These are phyloP conservation scores for Onychomys arenicola DNA, from an alignment of 2,797 vertebrate species.

Conservation along the genomic window DNA sequence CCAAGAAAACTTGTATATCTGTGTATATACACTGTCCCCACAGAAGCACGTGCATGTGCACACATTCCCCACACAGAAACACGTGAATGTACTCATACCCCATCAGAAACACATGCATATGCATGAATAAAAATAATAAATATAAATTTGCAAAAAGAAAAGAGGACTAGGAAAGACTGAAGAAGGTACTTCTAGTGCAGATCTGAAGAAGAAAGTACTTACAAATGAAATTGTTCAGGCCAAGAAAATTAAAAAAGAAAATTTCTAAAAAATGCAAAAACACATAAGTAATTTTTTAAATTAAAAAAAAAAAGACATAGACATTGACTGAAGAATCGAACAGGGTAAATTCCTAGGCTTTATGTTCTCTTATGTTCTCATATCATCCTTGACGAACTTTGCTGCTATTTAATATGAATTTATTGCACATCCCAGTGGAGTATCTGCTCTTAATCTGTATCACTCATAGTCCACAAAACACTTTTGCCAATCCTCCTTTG, in stretches of 20 bases:
- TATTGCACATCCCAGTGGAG: not conserved
- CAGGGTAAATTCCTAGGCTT: not conserved
- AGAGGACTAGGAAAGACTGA: not conserved
- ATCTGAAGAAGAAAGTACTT: not conserved
- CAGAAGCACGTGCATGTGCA: not conserved
- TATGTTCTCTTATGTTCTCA: not conserved
- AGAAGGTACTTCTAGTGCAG: not conserved
- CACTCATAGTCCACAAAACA: not conserved
- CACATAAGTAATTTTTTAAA: not conserved
- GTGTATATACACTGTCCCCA: too few species aligned
- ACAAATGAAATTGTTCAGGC: not conserved
- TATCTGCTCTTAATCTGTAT: not conserved
- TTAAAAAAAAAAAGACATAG: not conserved
- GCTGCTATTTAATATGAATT: not conserved
- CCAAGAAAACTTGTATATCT: too few species aligned
- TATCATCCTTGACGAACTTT: not conserved
- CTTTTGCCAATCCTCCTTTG: not conserved
- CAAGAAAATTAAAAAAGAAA: slow-evolving; percentile 32
- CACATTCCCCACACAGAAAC: not conserved
- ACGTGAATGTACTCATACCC: not conserved
- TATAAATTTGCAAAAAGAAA: not conserved
- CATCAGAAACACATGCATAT: too few species aligned
- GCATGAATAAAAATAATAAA: not conserved
- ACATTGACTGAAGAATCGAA: not conserved
- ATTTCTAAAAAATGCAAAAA: not conserved